Conservation (phyloP, 2,113 vertebrate species). For the Ovibos moschatus region DNA sequence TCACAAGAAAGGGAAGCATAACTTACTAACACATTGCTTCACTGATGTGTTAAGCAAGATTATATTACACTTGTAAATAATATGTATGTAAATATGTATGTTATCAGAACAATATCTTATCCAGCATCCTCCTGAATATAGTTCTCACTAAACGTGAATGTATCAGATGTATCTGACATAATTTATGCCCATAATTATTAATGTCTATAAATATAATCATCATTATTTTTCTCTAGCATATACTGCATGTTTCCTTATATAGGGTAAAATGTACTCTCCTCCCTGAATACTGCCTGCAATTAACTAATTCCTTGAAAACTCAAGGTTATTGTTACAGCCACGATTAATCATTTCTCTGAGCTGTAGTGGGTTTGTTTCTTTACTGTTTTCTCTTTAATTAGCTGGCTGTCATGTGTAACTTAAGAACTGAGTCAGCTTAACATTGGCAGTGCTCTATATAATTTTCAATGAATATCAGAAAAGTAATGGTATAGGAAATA, state of each 20-base stretch:
- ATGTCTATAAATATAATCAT: background rate
- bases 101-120: background rate
- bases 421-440: background rate
- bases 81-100: background rate
- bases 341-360: background rate
- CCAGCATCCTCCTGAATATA: background rate
- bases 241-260: background rate
- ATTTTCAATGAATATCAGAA: background rate
- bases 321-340: background rate
- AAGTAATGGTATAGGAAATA: background rate
- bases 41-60: background rate
- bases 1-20: background rate
- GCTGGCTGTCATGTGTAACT: background rate
- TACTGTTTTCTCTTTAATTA: background rate
- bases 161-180: background rate
- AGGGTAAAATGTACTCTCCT: background rate
- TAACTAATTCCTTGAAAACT: background rate
- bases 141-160: background rate
- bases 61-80: background rate
- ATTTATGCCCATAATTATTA: background rate
- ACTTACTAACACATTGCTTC: background rate
- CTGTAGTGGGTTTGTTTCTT: background rate
- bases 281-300: background rate
- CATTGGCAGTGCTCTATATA: background rate
- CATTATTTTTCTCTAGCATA: background rate